Conservation (phyloP, 2,888 invertebrate genomes). For the Microctonus brassicae region DNA sequence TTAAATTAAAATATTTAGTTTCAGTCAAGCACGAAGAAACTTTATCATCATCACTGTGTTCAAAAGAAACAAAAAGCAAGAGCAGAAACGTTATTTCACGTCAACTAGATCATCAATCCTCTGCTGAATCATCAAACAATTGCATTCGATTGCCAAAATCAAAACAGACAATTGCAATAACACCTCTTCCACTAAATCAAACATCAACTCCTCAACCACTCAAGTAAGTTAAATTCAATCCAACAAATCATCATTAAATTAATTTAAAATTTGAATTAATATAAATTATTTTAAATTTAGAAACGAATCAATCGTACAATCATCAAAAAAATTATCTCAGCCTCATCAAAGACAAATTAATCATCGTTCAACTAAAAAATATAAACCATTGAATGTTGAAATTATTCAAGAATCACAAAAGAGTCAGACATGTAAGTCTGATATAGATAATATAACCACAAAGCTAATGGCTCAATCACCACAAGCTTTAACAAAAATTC, state of each 20-base stretch:
- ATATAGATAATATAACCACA: background rate
- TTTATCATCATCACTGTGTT: conserved; percentile 28
- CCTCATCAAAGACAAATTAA: conserved; percentile 38
- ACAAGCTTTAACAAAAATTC: background rate
- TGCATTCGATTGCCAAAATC: conserved; percentile 50
- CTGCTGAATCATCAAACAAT: conserved; percentile 38
- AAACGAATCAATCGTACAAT: background rate
- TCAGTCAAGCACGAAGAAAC: conserved; percentile 22
- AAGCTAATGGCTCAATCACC: conserved; percentile 54
- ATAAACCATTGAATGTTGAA: conserved; percentile 49
- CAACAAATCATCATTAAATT: background rate
- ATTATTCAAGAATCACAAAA: conserved; percentile 49
- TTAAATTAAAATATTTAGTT: too few relatives aligned
- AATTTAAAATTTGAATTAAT: background rate
- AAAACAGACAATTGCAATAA: conserved; percentile 47
- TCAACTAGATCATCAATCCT: conserved; percentile 40
- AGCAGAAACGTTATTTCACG: conserved; percentile 60
- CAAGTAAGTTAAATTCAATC: background rate
- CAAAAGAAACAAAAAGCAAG: conserved; percentile 55
- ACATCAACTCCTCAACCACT: background rate
- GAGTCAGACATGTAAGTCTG: conserved; percentile 18
- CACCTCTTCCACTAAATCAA: conserved; percentile 31
- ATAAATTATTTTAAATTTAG: background rate
- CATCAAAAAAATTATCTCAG: background rate
- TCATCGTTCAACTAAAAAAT: conserved; percentile 44